These are phyloP conservation scores for Meleagris gallopavo DNA, from an alignment of 2,113 vertebrate genomes.

Conservation along the genomic window DNA sequence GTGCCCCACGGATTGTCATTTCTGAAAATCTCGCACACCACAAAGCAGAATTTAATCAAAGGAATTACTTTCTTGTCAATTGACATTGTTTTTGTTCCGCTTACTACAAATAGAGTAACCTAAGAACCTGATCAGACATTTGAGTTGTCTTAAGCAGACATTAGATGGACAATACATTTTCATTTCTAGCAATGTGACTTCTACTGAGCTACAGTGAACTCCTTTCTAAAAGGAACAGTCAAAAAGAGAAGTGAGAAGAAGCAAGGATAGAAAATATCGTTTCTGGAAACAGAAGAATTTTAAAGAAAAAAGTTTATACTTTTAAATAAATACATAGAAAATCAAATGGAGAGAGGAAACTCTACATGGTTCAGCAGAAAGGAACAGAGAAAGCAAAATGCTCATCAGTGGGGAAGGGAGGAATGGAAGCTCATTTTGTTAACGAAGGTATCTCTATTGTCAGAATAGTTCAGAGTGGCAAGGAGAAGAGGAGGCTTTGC, in stretches of 20 bases:
- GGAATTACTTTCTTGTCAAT: background rate
- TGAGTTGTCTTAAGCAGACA: background rate
- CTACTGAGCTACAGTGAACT: background rate
- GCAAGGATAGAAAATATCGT: background rate
- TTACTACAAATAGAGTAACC: background rate
- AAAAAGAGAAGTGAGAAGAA: background rate
- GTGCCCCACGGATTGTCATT: background rate
- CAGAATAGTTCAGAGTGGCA: background rate
- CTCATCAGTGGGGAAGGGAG: background rate
- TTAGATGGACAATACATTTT: background rate
- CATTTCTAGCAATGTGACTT: background rate
- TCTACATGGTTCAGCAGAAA: background rate
- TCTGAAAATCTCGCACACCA: background rate
- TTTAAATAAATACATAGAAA: background rate
- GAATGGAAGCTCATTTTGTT: constrained; percentile 7
- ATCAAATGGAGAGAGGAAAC: background rate
- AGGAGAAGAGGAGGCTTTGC: background rate
- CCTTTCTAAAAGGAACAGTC: background rate
- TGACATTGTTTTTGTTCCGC: background rate
- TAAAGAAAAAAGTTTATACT: background rate
- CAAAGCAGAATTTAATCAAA: background rate
- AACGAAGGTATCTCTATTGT: background rate
- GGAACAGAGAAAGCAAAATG: background rate
- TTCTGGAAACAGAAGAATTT: background rate
- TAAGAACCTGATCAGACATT: background rate